Evolutionary conservation across 2,888 invertebrate species (phyloP).

Genomic region (Patella ulyssiponensis): DNA sequence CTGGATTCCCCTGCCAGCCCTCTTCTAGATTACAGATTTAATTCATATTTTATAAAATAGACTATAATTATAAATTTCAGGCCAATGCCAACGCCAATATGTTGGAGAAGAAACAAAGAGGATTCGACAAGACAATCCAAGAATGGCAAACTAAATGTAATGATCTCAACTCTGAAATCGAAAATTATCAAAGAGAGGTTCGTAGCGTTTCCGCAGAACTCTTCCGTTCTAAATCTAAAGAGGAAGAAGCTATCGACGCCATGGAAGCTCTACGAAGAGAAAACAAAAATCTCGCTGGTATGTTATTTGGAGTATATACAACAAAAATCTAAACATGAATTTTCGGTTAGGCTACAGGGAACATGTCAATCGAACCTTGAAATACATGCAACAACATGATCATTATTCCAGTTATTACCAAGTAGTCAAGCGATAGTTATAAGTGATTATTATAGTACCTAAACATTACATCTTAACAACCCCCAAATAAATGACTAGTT

Average conservation of each 20-base stretch:
- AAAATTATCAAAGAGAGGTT: conserved; percentile 98
- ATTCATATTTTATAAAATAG: not conserved
- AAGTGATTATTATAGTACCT: too few species aligned
- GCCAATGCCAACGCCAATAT: conserved; percentile 77
- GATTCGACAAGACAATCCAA: conserved; percentile 98
- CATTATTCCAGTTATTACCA: too few species aligned
- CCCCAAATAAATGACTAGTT: too few species aligned
- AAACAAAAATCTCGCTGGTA: conserved; percentile 88
- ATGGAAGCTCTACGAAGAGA: conserved; percentile 97
- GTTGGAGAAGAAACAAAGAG: conserved; percentile 99
- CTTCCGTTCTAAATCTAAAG: conserved; percentile 96
- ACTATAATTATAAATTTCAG: conserved; percentile 30
- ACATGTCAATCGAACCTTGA: too few species aligned
- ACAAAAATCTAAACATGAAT: too few species aligned
- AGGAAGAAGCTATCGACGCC: conserved; percentile 96
- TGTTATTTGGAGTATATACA: not conserved
- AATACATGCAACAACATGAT: too few species aligned
- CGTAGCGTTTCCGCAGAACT: conserved; percentile 98
- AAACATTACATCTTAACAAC: too few species aligned
- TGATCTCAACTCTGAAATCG: conserved; percentile 87
- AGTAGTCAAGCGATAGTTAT: too few species aligned
- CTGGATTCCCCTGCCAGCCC: too few species aligned
- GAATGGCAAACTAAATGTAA: conserved; percentile 99
- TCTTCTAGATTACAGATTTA: not conserved
- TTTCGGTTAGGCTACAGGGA: too few species aligned